Conservation (phyloP, 1,140 invertebrate species). For the Drosophila arizonae region DNA sequence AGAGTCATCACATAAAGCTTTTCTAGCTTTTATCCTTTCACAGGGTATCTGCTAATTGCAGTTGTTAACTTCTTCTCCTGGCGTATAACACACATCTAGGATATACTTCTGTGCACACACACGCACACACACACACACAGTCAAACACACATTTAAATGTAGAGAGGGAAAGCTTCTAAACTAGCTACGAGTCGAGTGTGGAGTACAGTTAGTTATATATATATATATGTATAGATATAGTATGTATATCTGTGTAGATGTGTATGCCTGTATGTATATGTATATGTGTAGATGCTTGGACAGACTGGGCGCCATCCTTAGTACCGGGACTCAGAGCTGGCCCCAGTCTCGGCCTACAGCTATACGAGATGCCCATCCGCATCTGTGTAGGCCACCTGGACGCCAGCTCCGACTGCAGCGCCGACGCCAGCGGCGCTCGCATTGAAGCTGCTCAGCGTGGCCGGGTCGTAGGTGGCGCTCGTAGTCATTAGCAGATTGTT, state of each 20-base stretch:
- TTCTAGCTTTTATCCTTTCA: background rate
- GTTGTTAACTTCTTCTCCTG: conserved; percentile 4
- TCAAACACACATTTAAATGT: conserved; percentile 1
- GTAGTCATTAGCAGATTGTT: conserved; percentile 79
- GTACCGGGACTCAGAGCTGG: conserved; percentile 60
- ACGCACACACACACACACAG: conserved; percentile 9
- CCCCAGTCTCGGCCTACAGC: conserved; percentile 77
- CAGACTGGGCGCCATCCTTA: conserved; percentile 13
- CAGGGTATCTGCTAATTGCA: conserved; percentile 6
- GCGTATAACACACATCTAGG: conserved; percentile 18
- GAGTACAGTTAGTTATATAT: conserved; percentile 42
- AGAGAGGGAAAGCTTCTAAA: conserved; percentile 57
- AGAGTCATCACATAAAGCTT: background rate
- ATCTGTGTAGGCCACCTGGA: conserved; percentile 76
- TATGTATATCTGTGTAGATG: conserved; percentile 9
- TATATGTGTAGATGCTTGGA: conserved; percentile 19
- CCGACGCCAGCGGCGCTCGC: conserved; percentile 30
- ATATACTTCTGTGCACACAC: background rate
- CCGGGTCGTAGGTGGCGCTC: conserved; percentile 74
- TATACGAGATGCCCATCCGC: conserved; percentile 82
- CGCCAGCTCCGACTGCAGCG: conserved; percentile 11
- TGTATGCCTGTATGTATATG: background rate
- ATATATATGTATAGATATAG: conserved; percentile 9
- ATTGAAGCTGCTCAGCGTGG: conserved; percentile 78
- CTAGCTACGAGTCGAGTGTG: conserved; percentile 55